phyloP scores from a whole-genome alignment of 2,797 vertebrate species.

The Loris lydekkerianus region DNA sequence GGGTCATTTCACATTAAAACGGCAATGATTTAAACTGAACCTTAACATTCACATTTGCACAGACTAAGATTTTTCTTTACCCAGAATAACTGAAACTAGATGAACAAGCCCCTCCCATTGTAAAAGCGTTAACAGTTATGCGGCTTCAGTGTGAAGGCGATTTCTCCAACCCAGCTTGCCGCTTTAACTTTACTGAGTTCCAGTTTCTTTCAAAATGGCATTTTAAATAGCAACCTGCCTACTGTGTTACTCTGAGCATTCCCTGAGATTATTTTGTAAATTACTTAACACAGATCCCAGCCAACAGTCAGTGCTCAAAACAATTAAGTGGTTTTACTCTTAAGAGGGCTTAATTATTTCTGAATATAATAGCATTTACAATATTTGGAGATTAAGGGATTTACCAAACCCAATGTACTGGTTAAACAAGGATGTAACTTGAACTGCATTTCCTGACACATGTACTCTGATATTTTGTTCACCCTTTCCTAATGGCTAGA shows the following conservation, averaged over 20 bases:
- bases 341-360: constrained; percentile 35
- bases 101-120: not conserved
- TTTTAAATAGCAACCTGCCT: not conserved
- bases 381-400: not conserved
- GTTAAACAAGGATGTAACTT: not conserved
- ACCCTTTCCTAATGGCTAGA: not conserved
- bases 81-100: not conserved
- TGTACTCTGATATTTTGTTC: not conserved
- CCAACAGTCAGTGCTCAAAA: not conserved
- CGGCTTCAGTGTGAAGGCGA: not conserved
- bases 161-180: not conserved
- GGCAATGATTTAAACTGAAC: not conserved
- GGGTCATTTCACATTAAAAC: not conserved
- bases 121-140: not conserved
- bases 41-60: not conserved
- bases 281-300: not conserved
- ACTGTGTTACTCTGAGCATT: not conserved
- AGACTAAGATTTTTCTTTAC: not conserved
- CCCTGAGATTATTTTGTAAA: not conserved
- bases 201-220: not conserved
- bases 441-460: not conserved
- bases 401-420: not conserved
- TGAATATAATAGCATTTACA: not conserved
- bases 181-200: not conserved
- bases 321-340: constrained; percentile 20